phyloP scores from a whole-genome alignment of 2,113 vertebrate genomes.

The Herpetotheres cachinnans region DNA sequence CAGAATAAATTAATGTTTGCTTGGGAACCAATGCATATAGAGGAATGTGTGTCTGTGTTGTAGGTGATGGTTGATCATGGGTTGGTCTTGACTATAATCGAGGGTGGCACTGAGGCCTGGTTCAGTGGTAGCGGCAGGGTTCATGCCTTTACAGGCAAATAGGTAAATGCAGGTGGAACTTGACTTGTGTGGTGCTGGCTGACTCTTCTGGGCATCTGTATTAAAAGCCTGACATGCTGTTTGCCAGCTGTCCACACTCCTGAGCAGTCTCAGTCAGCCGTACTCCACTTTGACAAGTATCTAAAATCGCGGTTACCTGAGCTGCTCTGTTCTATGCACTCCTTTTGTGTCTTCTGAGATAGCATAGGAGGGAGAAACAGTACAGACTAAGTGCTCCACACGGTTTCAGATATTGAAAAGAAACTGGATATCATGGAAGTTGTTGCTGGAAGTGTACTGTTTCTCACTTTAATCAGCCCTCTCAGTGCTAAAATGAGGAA shows the following conservation, averaged over 20 bases:
- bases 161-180: background rate
- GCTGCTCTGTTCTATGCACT: background rate
- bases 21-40: background rate
- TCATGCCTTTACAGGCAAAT: background rate
- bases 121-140: background rate
- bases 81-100: background rate
- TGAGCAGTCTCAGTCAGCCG: background rate
- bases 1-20: background rate
- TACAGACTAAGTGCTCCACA: background rate
- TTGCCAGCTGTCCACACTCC: background rate
- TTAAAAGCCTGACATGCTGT: background rate
- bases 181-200: background rate
- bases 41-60: background rate
- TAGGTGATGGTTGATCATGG: background rate
- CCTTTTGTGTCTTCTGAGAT: slow-evolving; percentile 24
- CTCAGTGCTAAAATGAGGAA: slow-evolving; percentile 3
- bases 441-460: background rate
- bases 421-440: background rate
- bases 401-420: slow-evolving; percentile 1
- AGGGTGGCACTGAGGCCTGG: background rate
- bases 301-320: slow-evolving; percentile 35
- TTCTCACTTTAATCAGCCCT: slow-evolving; percentile 14
- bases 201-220: background rate
- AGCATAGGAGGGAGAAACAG: background rate
- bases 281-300: background rate